Evolutionary conservation across 2,797 vertebrate genomes (phyloP).

Genomic region (Oreortyx pictus): DNA sequence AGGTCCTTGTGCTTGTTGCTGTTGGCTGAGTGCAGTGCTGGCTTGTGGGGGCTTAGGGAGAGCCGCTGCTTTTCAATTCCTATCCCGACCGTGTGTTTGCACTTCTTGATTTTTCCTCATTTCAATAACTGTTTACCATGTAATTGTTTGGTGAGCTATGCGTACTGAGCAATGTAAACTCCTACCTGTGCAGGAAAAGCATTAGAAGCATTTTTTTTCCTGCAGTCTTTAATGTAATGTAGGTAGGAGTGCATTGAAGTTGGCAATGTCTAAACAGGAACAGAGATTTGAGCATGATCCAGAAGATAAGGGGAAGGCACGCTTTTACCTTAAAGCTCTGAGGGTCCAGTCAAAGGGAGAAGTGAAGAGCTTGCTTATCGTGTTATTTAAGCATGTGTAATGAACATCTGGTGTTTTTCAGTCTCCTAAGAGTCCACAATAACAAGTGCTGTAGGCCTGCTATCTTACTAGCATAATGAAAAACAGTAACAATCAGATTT

Average conservation of each 20-base stretch:
- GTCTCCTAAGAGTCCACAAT: not conserved
- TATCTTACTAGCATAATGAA: not conserved
- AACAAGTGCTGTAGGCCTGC: not conserved
- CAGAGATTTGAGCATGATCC: not conserved
- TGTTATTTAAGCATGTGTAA: not conserved
- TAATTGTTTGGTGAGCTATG: not conserved
- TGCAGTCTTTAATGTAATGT: not conserved
- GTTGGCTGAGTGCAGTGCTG: not conserved
- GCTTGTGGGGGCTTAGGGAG: not conserved
- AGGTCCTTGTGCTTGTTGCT: not conserved
- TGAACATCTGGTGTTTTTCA: not conserved
- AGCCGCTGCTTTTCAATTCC: not conserved
- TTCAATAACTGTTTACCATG: not conserved
- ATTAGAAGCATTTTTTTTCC: not conserved
- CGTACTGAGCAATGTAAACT: not conserved
- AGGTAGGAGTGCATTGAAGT: not conserved
- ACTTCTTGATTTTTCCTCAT: not conserved
- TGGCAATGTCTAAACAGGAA: not conserved
- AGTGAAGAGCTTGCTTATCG: not conserved
- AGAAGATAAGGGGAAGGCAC: not conserved
- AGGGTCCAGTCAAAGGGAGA: not conserved
- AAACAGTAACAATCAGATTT: not conserved
- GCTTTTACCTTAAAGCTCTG: not conserved
- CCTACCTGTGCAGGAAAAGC: not conserved
- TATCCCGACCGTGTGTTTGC: not conserved